Base-by-base conservation (phyloP, 2,113 vertebrate genomes). In the Siniperca chuatsi region DNA sequence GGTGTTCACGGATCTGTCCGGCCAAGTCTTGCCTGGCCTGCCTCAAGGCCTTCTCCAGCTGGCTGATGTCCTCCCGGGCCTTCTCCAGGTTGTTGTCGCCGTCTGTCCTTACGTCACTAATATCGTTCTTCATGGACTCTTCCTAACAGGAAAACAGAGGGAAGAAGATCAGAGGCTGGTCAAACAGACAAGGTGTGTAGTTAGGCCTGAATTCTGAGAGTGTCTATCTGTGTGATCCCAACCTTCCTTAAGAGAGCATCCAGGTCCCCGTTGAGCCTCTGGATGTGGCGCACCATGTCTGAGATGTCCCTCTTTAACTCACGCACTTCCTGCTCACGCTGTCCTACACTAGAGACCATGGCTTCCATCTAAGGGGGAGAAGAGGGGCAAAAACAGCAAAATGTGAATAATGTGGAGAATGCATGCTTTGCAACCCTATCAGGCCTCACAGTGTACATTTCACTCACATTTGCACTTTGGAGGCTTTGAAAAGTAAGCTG, bases 161-260 rank as follows among this genome's bases (percentile, higher is more conserved):
- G 9, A 8, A 8, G 7, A 10, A 15, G 6, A 37, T 75, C 40
- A 73, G 55, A 35, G 15, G 10, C 10, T n/a, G 6, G 5, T n/a
- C 18, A 40, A 58, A 79, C 4, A 3, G 5, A n/a, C 0, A 6
- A 7, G 1, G 16, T 21, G 50, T 21, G 2, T 44, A 25, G 12
- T 12, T 8, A 29, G 1, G 2, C 6, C 23, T 57, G n/a, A 1
- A 42, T 16, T 40, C 68, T 70, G 9, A 25, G 6, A 55, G 10
- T n/a, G 1, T 25, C 29, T 12, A 29, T 57, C 4, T 60, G 62
- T 15, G 46, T 9, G 35, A 55, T 40, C 44, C 75, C 0, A 44
- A 96, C 96, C 95, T 95, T 96, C 33, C 93, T 96, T 23, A 60
- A 92, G 70, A 96, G 87, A 44, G 33, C 60, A 0, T 96, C 95